These are phyloP conservation scores for Aradophagus sp. DNA, from an alignment of 1,140 invertebrate genomes.

Conservation along the genomic window DNA sequence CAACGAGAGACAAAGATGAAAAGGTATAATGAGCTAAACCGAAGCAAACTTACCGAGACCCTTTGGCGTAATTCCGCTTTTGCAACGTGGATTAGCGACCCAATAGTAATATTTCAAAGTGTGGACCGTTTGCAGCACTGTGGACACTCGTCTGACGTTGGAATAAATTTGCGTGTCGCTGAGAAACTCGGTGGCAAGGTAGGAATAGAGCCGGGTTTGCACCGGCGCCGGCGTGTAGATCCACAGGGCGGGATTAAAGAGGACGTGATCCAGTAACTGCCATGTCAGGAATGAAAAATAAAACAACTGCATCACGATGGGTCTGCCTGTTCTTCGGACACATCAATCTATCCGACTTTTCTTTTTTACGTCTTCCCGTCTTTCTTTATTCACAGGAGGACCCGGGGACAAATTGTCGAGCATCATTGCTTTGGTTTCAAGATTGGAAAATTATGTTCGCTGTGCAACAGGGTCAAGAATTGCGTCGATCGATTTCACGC, in stretches of 20 bases:
- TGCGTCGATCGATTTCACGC: constrained; percentile 20
- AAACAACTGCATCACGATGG: constrained; percentile 82
- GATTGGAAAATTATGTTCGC: constrained; percentile 26
- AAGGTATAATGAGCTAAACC: too few relatives aligned
- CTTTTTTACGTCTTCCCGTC: constrained; percentile 1
- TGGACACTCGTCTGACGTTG: constrained; percentile 96
- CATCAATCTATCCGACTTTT: constrained; percentile 75
- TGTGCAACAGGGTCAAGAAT: constrained; percentile 24
- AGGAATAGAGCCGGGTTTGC: constrained; percentile 97
- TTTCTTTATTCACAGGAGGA: too few relatives aligned
- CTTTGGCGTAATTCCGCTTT: constrained; percentile 96
- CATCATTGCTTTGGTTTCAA: not conserved
- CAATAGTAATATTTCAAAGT: constrained; percentile 99
- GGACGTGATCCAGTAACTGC: constrained; percentile 98
- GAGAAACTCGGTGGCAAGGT: constrained; percentile 97
- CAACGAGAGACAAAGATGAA: too few relatives aligned
- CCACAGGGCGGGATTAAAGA: constrained; percentile 99
- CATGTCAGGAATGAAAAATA: constrained; percentile 86
- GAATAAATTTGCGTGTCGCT: constrained; percentile 98
- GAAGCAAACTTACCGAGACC: constrained; percentile 84
- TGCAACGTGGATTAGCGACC: constrained; percentile 95
- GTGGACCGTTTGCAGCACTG: constrained; percentile 98
- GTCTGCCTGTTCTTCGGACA: constrained; percentile 78
- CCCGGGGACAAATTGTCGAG: not conserved
- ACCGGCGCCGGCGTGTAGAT: constrained; percentile 97